These are phyloP conservation scores for Lasioglossum morio DNA, from an alignment of 2,888 invertebrate species.

Conservation along the genomic window DNA sequence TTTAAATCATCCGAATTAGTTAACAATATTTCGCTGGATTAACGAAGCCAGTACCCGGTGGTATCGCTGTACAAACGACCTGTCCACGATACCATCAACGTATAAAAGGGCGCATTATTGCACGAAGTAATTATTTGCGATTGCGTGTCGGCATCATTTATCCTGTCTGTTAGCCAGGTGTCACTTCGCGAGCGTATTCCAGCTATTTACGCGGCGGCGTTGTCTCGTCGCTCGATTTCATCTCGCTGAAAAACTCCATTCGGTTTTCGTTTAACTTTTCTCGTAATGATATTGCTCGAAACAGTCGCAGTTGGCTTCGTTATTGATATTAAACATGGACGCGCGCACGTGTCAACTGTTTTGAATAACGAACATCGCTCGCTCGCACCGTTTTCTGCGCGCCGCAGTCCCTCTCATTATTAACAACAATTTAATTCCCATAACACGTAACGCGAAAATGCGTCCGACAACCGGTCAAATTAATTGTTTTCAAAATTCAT, in stretches of 20 bases:
- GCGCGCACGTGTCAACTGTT: slow-evolving; percentile 20
- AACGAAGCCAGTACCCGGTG: background rate
- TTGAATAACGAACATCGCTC: slow-evolving; percentile 15
- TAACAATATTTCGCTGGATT: background rate
- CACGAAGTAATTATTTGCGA: slow-evolving; percentile 35
- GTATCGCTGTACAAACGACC: background rate
- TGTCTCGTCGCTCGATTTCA: background rate
- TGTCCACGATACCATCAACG: slow-evolving; percentile 1
- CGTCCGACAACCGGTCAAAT: background rate
- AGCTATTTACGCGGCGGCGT: slow-evolving; percentile 13
- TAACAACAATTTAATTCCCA: slow-evolving; percentile 43
- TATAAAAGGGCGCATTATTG: slow-evolving; percentile 38
- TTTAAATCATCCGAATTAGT: background rate
- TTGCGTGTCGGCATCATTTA: background rate
- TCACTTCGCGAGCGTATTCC: background rate
- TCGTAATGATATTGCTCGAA: slow-evolving; percentile 18
- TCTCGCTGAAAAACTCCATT: slow-evolving; percentile 28
- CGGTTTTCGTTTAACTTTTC: slow-evolving; percentile 34
- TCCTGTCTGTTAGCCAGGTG: slow-evolving; percentile 6
- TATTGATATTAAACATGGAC: slow-evolving; percentile 47
- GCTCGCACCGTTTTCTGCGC: background rate
- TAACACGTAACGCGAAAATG: slow-evolving; percentile 5
- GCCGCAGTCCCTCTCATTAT: slow-evolving; percentile 18
- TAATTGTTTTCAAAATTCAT: slow-evolving; percentile 34
- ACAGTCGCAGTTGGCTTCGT: background rate